These are phyloP conservation scores for Oryzias curvinotus DNA, from an alignment of 2,113 vertebrate genomes.

Conservation along the genomic window DNA sequence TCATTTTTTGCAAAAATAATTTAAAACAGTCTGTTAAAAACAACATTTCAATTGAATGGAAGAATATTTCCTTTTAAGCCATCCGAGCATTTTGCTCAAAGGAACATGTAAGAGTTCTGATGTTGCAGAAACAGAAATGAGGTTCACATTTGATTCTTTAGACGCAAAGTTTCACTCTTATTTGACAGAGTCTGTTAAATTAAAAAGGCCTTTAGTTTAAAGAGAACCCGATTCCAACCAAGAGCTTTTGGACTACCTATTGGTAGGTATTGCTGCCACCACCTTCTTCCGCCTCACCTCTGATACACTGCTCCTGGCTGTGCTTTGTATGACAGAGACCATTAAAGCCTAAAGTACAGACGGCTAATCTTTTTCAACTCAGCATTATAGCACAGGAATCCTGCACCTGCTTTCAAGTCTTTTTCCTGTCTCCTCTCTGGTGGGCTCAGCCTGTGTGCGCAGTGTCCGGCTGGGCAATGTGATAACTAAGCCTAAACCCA, in stretches of 20 bases:
- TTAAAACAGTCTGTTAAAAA: no score
- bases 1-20: no score
- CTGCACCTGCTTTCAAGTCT: constrained; percentile 67
- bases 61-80: no score
- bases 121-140: no score
- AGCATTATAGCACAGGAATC: constrained; percentile 62
- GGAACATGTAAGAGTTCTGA: no score
- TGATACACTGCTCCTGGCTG: constrained; percentile 60
- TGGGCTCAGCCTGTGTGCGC: constrained; percentile 50
- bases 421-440: constrained; percentile 52
- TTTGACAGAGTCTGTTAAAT: constrained; percentile 19
- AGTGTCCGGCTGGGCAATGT: constrained; percentile 68
- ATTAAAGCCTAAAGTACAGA: constrained; percentile 68
- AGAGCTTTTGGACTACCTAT: constrained; percentile 42
- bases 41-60: no score
- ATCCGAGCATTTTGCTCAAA: no score
- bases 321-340: constrained; percentile 64
- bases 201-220: constrained; percentile 27
- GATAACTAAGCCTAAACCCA: constrained; percentile 70
- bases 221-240: constrained; percentile 38
- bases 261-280: constrained; percentile 33
- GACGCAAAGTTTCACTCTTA: no score
- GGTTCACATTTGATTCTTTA: no score
- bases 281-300: constrained; percentile 35
- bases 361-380: constrained; percentile 64